Evolutionary conservation across 2,888 invertebrate genomes (phyloP).

Genomic region (Drosophila picticornis): DNA sequence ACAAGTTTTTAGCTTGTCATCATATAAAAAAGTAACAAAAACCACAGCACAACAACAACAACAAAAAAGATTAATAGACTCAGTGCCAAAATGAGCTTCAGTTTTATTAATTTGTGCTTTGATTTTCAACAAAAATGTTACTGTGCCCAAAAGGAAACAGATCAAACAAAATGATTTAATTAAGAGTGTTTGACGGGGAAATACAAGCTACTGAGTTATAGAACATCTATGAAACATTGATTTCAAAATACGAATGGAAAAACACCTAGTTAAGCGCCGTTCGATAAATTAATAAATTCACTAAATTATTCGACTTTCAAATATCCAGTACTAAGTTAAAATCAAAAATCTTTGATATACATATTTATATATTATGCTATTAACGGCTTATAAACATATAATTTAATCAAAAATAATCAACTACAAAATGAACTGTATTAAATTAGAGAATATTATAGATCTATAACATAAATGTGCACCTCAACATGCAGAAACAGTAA

Average conservation of each 20-base stretch:
- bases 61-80: constrained; percentile 25
- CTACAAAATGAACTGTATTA: background rate
- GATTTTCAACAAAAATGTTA: constrained; percentile 33
- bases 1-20: constrained; percentile 40
- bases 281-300: too few species aligned
- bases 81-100: constrained; percentile 30
- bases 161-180: background rate
- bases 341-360: background rate
- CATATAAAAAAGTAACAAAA: constrained; percentile 7
- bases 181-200: background rate
- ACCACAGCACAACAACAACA: constrained; percentile 1
- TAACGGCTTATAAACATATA: background rate
- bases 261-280: background rate
- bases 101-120: constrained; percentile 43
- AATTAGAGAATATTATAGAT: background rate
- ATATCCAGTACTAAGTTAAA: background rate
- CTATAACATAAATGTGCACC: background rate
- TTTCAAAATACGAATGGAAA: background rate
- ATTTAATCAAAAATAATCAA: background rate
- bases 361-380: background rate
- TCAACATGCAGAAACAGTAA: background rate
- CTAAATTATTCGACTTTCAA: background rate
- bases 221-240: background rate
- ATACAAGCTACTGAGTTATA: background rate
- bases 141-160: constrained; percentile 21